phyloP scores from a whole-genome alignment of 2,888 invertebrate genomes.

The Aromia moschata region DNA sequence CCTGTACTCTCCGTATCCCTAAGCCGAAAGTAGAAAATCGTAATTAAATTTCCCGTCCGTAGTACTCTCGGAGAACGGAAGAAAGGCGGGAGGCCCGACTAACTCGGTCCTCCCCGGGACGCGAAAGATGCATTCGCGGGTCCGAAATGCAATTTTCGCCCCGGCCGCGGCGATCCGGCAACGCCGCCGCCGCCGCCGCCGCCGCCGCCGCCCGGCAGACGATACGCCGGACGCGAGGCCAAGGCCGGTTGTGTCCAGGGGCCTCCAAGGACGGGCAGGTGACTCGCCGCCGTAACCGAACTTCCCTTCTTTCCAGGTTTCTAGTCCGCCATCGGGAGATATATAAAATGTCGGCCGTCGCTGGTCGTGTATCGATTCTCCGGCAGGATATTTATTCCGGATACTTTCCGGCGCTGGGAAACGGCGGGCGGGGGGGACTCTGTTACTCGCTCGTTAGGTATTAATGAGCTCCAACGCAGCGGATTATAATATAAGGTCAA shows the following conservation, averaged over 20 bases:
- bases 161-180: constrained; percentile 18
- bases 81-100: too few species aligned
- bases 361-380: constrained; percentile 12
- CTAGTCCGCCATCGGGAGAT: constrained; percentile 4
- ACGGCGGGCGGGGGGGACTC: too few species aligned
- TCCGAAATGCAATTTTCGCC: neutral
- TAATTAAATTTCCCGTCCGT: too few species aligned
- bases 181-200: too few species aligned
- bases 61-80: too few species aligned
- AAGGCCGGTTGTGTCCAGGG: constrained; percentile 40
- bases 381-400: constrained; percentile 15
- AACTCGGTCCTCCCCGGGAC: neutral
- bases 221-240: constrained; percentile 34
- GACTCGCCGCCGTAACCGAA: constrained; percentile 25
- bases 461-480: too few species aligned
- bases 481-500: too few species aligned
- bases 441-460: too few species aligned
- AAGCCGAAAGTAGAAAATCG: too few species aligned
- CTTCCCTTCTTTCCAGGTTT: constrained; percentile 23
- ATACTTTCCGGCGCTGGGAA: constrained; percentile 5
- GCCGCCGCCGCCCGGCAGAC: constrained; percentile 22
- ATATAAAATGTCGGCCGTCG: constrained; percentile 12
- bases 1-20: too few species aligned
- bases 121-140: neutral
- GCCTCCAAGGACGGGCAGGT: constrained; percentile 39